Evolutionary conservation across 1,140 invertebrate genomes (phyloP).

Genomic region (Himalopsyche phryganea): DNA sequence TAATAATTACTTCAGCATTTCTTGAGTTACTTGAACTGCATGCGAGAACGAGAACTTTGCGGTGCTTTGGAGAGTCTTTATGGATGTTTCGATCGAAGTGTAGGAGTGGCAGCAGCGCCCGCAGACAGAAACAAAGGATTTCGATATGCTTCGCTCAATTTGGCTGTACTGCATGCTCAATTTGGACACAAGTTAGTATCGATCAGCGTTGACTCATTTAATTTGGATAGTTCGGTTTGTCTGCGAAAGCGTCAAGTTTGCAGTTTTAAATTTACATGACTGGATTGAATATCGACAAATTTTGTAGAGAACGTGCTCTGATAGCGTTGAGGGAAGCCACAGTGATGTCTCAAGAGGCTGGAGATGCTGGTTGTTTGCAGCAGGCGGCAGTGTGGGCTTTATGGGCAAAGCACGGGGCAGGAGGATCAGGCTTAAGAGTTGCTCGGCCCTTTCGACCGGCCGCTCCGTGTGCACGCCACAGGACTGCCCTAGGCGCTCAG

Average conservation of each 20-base stretch:
- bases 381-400: slow-evolving; percentile 80
- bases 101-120: slow-evolving; percentile 45
- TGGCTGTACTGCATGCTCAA: slow-evolving; percentile 81
- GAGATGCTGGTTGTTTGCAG: slow-evolving; percentile 80
- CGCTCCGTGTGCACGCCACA: slow-evolving; percentile 40
- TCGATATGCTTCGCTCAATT: slow-evolving; percentile 84
- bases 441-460: slow-evolving; percentile 37
- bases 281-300: no score
- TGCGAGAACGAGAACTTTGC: slow-evolving; percentile 82
- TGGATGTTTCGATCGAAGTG: slow-evolving; percentile 78
- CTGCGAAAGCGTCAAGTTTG: no score
- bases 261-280: no score
- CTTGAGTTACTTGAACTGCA: slow-evolving; percentile 84
- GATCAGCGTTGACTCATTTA: no score
- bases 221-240: no score
- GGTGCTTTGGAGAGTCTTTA: slow-evolving; percentile 80
- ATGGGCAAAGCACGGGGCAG: slow-evolving; percentile 51
- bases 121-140: slow-evolving; percentile 71
- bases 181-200: slow-evolving; percentile 80
- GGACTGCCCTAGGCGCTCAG: slow-evolving; percentile 38
- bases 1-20: slow-evolving; percentile 89
- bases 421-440: slow-evolving; percentile 38
- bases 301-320: slow-evolving; percentile 68
- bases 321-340: slow-evolving; percentile 80
- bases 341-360: slow-evolving; percentile 81